These are phyloP conservation scores for Agrochola litura DNA, from an alignment of 2,888 invertebrate genomes.

Conservation along the genomic window DNA sequence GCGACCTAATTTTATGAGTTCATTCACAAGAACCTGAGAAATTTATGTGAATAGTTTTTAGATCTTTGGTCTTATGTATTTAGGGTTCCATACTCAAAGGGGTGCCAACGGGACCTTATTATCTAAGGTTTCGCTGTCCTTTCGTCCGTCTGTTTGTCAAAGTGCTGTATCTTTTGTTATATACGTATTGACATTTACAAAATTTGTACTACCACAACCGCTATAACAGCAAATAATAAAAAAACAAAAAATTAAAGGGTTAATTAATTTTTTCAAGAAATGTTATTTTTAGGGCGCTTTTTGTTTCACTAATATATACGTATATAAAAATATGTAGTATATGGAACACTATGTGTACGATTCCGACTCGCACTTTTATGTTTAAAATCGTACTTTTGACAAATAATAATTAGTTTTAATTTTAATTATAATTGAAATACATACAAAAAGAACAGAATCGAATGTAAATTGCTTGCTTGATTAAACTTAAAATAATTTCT, in stretches of 20 bases:
- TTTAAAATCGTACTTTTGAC: background rate
- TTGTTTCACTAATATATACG: too few relatives aligned
- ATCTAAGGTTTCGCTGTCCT: too few relatives aligned
- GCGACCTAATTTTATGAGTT: conserved; percentile 41
- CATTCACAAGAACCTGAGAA: conserved; percentile 3
- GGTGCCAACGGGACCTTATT: background rate
- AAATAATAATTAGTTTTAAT: background rate
- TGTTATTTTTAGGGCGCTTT: too few relatives aligned
- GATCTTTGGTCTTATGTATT: background rate
- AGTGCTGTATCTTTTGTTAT: too few relatives aligned
- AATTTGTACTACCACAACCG: too few relatives aligned
- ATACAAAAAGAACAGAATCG: background rate
- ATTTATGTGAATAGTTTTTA: background rate
- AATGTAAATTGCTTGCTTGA: background rate
- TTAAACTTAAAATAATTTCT: background rate
- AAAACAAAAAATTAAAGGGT: too few relatives aligned
- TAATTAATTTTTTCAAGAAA: too few relatives aligned
- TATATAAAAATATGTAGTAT: too few relatives aligned
- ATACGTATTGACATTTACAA: too few relatives aligned
- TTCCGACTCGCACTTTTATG: background rate
- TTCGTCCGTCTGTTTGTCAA: too few relatives aligned
- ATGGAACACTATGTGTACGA: too few relatives aligned
- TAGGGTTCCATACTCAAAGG: background rate
- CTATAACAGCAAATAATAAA: too few relatives aligned
- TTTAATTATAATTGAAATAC: background rate